These are phyloP conservation scores for Myxocyprinus asiaticus DNA, from an alignment of 2,113 vertebrate species.

Conservation along the genomic window DNA sequence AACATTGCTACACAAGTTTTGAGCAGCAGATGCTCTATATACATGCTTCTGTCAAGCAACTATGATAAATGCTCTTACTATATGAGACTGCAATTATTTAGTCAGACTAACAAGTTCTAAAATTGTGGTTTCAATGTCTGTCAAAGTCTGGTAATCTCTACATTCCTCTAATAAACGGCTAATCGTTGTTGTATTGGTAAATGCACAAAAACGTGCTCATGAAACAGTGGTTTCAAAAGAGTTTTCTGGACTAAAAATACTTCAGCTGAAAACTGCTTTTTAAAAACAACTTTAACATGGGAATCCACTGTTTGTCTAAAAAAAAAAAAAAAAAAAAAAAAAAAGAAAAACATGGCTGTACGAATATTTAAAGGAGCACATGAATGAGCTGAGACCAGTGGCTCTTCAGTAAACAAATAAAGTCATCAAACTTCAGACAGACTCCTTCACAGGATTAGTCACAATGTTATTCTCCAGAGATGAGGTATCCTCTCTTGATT, in stretches of 20 bases:
- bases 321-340: background rate
- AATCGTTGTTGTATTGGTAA: too few species aligned
- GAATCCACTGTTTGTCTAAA: background rate
- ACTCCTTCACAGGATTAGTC: background rate
- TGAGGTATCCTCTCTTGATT: slow-evolving; percentile 69
- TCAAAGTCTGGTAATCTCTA: too few species aligned
- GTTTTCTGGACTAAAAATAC: too few species aligned
- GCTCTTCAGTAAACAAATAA: background rate
- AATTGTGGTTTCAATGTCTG: too few species aligned
- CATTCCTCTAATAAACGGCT: too few species aligned
- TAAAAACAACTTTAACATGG: too few species aligned
- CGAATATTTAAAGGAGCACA: background rate
- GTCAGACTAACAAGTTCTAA: too few species aligned
- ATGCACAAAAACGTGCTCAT: too few species aligned
- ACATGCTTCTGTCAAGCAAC: background rate
- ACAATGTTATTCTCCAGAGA: slow-evolving; percentile 64
- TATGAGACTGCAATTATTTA: too few species aligned
- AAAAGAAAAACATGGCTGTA: background rate
- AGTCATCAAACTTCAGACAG: slow-evolving; percentile 25
- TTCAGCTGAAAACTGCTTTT: too few species aligned
- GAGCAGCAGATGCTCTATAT: background rate
- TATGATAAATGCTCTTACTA: too few species aligned
- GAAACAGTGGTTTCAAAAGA: too few species aligned
- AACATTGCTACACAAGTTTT: background rate
- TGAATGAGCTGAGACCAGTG: background rate